phyloP scores from a whole-genome alignment of 2,888 invertebrate species.

The Meiosimyza platycephala region DNA sequence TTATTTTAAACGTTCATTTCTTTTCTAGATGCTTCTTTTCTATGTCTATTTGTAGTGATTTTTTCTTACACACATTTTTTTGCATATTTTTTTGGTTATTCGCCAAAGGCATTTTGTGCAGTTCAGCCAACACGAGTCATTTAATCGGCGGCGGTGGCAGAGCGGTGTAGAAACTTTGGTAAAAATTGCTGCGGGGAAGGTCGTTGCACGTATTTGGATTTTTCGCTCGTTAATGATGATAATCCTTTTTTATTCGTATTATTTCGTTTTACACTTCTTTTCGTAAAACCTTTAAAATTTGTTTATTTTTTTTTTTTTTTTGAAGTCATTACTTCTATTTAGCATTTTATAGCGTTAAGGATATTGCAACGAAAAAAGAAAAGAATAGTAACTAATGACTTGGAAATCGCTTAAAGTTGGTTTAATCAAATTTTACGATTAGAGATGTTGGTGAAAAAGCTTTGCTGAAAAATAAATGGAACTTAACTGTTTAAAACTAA shows the following conservation, averaged over 20 bases:
- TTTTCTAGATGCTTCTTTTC: conserved; percentile 23
- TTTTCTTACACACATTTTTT: conserved; percentile 25
- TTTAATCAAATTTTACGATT: conserved; percentile 27
- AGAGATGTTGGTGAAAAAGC: too few species aligned
- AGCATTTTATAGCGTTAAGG: not conserved
- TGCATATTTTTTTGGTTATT: conserved; percentile 33
- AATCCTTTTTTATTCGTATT: conserved; percentile 32
- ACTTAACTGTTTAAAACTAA: too few species aligned
- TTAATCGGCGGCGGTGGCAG: conserved; percentile 38
- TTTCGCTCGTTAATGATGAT: conserved; percentile 38
- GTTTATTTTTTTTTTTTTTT: not conserved
- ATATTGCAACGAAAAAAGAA: not conserved
- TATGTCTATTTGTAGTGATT: conserved; percentile 17
- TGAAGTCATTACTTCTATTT: conserved; percentile 1
- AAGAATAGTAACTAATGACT: conserved; percentile 34
- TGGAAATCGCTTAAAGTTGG: conserved; percentile 19
- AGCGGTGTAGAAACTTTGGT: conserved; percentile 29
- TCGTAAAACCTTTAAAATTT: not conserved
- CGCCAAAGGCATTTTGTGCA: conserved; percentile 32
- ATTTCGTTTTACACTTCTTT: conserved; percentile 1
- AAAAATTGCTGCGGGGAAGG: conserved; percentile 7
- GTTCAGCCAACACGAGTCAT: conserved; percentile 46
- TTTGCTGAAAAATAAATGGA: too few species aligned
- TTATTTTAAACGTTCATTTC: conserved; percentile 44
- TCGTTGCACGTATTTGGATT: conserved; percentile 15